Percentiles rank a stretch among this genome's conserved stretches.
These are phyloP conservation scores for Pteronura brasiliensis DNA, from an alignment of 2,113 vertebrate genomes.

Conservation along the genomic window DNA sequence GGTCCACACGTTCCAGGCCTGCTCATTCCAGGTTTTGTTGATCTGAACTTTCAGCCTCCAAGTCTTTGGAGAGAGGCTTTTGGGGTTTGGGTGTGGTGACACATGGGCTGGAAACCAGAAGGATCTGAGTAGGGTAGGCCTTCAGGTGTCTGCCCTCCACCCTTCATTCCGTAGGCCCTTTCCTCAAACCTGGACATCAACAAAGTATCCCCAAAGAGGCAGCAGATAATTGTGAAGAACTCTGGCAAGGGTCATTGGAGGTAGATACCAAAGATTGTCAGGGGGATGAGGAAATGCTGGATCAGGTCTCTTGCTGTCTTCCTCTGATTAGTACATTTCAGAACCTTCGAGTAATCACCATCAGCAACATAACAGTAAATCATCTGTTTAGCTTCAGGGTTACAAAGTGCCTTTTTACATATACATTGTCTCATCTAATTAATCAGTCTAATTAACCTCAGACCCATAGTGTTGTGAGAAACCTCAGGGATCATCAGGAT, in stretches of 20 bases:
- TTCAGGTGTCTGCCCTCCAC: neutral
- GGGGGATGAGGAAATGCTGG: neutral
- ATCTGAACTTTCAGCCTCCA: neutral
- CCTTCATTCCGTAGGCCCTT: neutral
- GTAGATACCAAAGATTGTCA: no score
- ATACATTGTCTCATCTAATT: neutral
- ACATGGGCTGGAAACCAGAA: neutral
- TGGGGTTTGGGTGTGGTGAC: neutral
- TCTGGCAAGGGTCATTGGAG: neutral
- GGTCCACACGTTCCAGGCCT: accelerated
- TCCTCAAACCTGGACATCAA: neutral
- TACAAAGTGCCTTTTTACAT: neutral
- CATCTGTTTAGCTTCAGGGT: neutral
- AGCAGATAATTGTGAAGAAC: neutral
- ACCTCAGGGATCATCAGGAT: neutral
- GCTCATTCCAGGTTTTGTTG: neutral
- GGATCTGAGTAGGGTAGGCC: neutral
- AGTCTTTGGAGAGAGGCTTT: neutral
- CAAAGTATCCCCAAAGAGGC: neutral
- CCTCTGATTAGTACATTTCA: neutral
- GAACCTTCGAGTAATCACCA: neutral
- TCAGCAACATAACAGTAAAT: neutral
- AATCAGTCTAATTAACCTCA: neutral
- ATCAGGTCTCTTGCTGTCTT: neutral
- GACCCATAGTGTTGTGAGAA: neutral